Conservation (phyloP, 2,797 vertebrate genomes). For the Sebastolobus altivelis region DNA sequence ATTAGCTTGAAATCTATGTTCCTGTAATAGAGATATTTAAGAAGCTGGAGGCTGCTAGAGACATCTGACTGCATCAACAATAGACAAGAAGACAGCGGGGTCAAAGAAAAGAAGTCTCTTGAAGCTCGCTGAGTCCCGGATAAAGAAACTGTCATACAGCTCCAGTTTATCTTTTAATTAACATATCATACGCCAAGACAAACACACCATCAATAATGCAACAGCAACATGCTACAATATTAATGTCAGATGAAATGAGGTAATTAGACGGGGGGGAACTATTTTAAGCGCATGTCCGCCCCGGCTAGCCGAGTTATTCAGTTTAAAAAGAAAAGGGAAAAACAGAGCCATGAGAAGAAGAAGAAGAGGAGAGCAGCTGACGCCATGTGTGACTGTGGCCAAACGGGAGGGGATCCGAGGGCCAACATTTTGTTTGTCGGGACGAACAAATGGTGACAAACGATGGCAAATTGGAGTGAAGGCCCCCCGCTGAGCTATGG, state of each 20-base stretch:
- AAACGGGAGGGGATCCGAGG: constrained; percentile 60
- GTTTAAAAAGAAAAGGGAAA: constrained; percentile 22
- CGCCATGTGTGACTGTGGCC: constrained; percentile 63
- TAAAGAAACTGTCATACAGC: constrained; percentile 71
- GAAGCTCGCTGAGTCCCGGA: constrained; percentile 52
- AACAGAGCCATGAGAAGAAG: constrained; percentile 53
- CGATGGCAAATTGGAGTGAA: constrained; percentile 87
- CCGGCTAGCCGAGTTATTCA: constrained; percentile 14
- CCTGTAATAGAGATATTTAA: constrained; percentile 64
- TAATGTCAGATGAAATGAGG: constrained; percentile 76
- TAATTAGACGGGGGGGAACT: constrained; percentile 67
- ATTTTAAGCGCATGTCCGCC: constrained; percentile 55
- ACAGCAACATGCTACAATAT: constrained; percentile 72
- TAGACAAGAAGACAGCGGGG: constrained; percentile 35
- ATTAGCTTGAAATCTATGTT: constrained; percentile 60
- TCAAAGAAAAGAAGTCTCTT: constrained; percentile 37
- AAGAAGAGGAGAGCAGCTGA: constrained; percentile 68
- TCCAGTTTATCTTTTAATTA: constrained; percentile 79
- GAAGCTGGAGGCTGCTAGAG: constrained; percentile 30
- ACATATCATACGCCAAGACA: constrained; percentile 73
- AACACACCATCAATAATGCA: constrained; percentile 79
- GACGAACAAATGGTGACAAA: constrained; percentile 86
- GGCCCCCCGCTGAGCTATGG: constrained; percentile 81
- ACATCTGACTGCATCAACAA: constrained; percentile 51
- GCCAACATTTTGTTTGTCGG: constrained; percentile 79